Conservation (phyloP, 2,797 vertebrate species). For the Chaunax sp. region DNA sequence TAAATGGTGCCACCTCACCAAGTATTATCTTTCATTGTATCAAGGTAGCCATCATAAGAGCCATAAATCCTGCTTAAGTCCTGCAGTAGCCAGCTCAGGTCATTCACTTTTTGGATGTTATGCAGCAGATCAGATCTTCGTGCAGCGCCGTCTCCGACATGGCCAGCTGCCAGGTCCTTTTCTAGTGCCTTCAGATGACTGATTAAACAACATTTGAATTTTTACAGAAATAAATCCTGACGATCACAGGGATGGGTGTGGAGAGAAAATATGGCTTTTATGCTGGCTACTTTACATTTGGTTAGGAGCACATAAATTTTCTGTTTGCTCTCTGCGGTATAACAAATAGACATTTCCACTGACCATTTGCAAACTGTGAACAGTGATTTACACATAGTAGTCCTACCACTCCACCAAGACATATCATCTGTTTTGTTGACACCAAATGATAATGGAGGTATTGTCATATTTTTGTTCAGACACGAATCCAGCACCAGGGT, state of each 20-base stretch:
- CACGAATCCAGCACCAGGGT: conserved; percentile 64
- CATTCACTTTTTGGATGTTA: conserved; percentile 17
- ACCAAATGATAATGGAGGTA: conserved; percentile 58
- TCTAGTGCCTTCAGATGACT: conserved; percentile 60
- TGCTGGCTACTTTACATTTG: conserved; percentile 23
- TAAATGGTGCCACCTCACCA: conserved; percentile 6
- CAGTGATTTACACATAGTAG: conserved; percentile 53
- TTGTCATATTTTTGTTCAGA: conserved; percentile 49
- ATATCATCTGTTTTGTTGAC: conserved; percentile 57
- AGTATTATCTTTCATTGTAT: conserved; percentile 15
- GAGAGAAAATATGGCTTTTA: conserved; percentile 17
- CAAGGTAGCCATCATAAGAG: conserved; percentile 14
- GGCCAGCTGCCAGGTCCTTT: conserved; percentile 30
- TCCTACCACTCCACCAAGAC: conserved; percentile 42
- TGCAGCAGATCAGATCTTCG: conserved; percentile 19
- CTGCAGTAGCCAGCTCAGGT: conserved; percentile 19
- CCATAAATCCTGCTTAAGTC: conserved; percentile 6
- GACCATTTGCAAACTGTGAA: conserved; percentile 52
- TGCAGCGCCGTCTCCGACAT: conserved; percentile 8
- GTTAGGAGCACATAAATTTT: conserved; percentile 15
- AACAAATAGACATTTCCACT: conserved; percentile 50
- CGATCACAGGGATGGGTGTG: conserved; percentile 6
- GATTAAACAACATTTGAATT: conserved; percentile 27
- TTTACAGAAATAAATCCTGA: conserved; percentile 7
- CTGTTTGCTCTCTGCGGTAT: conserved; percentile 35